Evolutionary conservation across 2,113 vertebrate species (phyloP).

Genomic region (Okapia johnstoni): DNA sequence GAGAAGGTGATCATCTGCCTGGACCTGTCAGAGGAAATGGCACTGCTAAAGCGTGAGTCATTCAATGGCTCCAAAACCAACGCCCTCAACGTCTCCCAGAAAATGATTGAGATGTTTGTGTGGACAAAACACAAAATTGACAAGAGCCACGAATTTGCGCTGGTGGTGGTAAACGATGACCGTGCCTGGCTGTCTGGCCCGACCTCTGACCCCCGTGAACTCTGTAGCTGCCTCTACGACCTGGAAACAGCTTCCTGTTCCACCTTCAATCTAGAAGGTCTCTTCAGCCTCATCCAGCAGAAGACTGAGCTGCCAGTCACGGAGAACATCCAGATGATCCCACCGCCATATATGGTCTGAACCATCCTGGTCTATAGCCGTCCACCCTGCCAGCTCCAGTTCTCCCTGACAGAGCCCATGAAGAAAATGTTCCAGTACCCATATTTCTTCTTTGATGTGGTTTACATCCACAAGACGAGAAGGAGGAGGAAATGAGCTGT

Average conservation of each 20-base stretch:
- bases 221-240: slow-evolving; percentile 97
- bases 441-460: slow-evolving; percentile 93
- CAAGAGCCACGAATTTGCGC: slow-evolving; percentile 93
- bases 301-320: slow-evolving; percentile 92
- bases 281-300: slow-evolving; percentile 94
- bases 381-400: slow-evolving; percentile 87
- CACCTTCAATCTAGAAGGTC: slow-evolving; percentile 94
- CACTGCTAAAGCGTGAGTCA: slow-evolving; percentile 91
- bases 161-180: slow-evolving; percentile 94
- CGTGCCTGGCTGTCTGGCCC: slow-evolving; percentile 95
- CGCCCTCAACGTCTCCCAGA: slow-evolving; percentile 94
- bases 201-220: slow-evolving; percentile 94
- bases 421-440: slow-evolving; percentile 97
- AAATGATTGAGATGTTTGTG: slow-evolving; percentile 99
- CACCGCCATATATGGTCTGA: slow-evolving; percentile 91
- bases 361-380: slow-evolving; percentile 93
- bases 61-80: slow-evolving; percentile 95
- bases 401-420: slow-evolving; percentile 87
- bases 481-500: slow-evolving; percentile 89
- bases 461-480: slow-evolving; percentile 94
- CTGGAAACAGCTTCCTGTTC: slow-evolving; percentile 94
- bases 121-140: slow-evolving; percentile 97
- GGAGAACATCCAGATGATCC: slow-evolving; percentile 93
- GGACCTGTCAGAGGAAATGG: slow-evolving; percentile 97
- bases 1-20: slow-evolving; percentile 98